Conservation (phyloP, 2,888 invertebrate species). For the Acleris laterana region DNA sequence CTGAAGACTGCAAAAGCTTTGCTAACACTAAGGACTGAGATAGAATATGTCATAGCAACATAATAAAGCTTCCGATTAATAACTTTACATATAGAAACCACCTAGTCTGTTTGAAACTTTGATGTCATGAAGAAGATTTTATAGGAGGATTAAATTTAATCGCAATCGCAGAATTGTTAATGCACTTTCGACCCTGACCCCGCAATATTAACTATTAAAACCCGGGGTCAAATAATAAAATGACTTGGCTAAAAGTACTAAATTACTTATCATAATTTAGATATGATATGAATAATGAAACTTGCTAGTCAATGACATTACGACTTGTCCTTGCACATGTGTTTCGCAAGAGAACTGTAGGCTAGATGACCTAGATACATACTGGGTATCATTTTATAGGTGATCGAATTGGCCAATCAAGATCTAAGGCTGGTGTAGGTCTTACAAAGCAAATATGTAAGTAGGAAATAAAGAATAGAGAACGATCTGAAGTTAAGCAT, state of each 20-base stretch:
- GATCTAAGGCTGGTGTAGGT: conserved; percentile 31
- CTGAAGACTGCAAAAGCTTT: too few species aligned
- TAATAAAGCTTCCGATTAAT: too few species aligned
- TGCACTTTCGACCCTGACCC: too few species aligned
- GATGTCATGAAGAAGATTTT: too few species aligned
- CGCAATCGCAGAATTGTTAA: too few species aligned
- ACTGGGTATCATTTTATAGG: conserved; percentile 38
- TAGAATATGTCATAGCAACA: too few species aligned
- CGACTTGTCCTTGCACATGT: conserved; percentile 27
- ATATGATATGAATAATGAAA: conserved; percentile 15
- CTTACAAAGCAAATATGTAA: conserved; percentile 2
- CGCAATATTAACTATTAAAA: neutral
- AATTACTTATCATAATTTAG: conserved; percentile 11
- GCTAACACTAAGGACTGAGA: too few species aligned
- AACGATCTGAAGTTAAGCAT: too few species aligned
- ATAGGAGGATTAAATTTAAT: too few species aligned
- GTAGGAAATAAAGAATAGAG: too few species aligned
- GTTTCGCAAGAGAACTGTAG: conserved; percentile 21
- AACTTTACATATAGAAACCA: too few species aligned
- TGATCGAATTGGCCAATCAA: conserved; percentile 50
- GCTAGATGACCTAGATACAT: conserved; percentile 56
- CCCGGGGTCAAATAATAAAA: neutral
- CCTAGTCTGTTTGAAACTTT: too few species aligned
- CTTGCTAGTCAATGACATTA: conserved; percentile 25
- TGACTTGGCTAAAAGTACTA: conserved; percentile 1